Evolutionary conservation across 2,113 vertebrate species (phyloP).

Genomic region (Rhineura floridana): DNA sequence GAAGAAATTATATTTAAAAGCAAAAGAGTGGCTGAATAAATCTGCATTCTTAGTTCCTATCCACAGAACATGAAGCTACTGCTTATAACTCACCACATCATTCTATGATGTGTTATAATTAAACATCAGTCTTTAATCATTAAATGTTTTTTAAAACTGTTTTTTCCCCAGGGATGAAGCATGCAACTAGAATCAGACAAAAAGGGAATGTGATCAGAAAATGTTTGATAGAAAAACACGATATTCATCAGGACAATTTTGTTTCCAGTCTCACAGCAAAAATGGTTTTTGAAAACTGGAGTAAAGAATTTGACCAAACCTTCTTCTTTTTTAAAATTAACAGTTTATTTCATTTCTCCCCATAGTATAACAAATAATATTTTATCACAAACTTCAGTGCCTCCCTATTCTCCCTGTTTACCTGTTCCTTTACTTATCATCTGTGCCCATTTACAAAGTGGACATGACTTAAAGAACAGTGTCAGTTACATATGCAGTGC

Average conservation of each 20-base stretch:
- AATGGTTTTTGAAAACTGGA: too few relatives aligned
- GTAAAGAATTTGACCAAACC: too few relatives aligned
- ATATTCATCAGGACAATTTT: background rate
- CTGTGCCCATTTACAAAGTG: too few relatives aligned
- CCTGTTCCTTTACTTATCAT: too few relatives aligned
- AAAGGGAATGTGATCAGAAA: background rate
- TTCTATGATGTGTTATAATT: background rate
- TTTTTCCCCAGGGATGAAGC: background rate
- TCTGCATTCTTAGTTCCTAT: background rate
- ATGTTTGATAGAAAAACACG: background rate
- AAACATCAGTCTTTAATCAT: background rate
- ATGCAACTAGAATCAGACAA: background rate
- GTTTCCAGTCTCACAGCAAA: too few relatives aligned
- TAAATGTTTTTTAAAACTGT: background rate
- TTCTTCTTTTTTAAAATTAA: too few relatives aligned
- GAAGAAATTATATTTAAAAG: background rate
- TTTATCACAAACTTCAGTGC: too few relatives aligned
- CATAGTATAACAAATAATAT: too few relatives aligned
- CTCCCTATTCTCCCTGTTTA: too few relatives aligned
- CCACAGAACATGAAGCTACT: background rate
- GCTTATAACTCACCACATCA: background rate
- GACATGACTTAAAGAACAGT: too few relatives aligned
- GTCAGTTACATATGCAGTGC: too few relatives aligned
- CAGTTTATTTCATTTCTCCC: too few relatives aligned
- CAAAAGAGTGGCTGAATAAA: background rate